Conservation (phyloP, 2,888 invertebrate genomes). For the Carcina quercana region DNA sequence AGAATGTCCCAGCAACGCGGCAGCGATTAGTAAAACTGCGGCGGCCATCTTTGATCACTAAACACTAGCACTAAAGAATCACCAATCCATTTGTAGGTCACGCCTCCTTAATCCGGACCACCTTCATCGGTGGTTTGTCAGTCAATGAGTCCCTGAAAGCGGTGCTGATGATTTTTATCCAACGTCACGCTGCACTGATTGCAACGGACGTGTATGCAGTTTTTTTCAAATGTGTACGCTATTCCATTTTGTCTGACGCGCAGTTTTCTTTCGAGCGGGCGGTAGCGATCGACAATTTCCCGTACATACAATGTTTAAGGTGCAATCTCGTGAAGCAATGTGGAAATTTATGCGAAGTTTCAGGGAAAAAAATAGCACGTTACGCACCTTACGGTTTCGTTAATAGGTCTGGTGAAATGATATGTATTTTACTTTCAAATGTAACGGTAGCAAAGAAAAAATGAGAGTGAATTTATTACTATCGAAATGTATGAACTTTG, state of each 20-base stretch:
- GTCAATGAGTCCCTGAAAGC: conserved; percentile 56
- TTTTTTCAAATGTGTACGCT: conserved; percentile 39
- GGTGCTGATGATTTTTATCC: conserved; percentile 66
- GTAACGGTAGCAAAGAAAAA: conserved; percentile 31
- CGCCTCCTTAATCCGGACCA: conserved; percentile 39
- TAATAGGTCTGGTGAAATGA: conserved; percentile 48
- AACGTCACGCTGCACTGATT: conserved; percentile 58
- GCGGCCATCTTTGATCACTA: conserved; percentile 60
- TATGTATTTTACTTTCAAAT: conserved; percentile 66
- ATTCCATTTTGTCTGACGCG: conserved; percentile 32
- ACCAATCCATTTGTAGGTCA: conserved; percentile 70
- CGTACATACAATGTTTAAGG: conserved; percentile 37
- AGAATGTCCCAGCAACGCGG: conserved; percentile 44
- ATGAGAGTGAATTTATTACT: conserved; percentile 11
- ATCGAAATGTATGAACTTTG: too few relatives aligned
- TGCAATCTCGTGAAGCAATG: conserved; percentile 32
- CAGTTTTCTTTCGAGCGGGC: conserved; percentile 52
- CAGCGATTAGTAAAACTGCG: conserved; percentile 45
- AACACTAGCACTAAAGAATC: conserved; percentile 37
- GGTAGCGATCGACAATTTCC: conserved; percentile 37
- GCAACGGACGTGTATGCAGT: conserved; percentile 39
- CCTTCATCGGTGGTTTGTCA: conserved; percentile 54
- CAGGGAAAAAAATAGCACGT: conserved; percentile 31
- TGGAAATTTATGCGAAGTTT: conserved; percentile 21
- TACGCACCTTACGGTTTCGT: conserved; percentile 31